These are phyloP conservation scores for Molanna angustata DNA, from an alignment of 2,888 invertebrate genomes.

Conservation along the genomic window DNA sequence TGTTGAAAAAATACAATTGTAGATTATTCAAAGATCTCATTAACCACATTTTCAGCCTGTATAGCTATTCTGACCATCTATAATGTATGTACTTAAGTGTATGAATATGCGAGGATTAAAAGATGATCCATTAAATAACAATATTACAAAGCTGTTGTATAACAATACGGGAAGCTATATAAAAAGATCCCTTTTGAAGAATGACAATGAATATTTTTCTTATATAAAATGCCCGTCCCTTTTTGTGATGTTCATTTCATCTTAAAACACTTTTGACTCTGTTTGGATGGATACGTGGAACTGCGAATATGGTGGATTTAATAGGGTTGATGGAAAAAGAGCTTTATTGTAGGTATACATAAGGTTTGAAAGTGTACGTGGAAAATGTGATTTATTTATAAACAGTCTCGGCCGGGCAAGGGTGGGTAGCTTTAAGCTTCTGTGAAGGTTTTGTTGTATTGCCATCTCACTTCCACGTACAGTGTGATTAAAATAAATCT, in stretches of 20 bases:
- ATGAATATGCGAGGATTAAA: slow-evolving; percentile 2
- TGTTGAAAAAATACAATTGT: no score
- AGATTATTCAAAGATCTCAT: no score
- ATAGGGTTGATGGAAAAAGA: slow-evolving; percentile 17
- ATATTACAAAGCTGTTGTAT: no score
- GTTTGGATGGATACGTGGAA: neutral
- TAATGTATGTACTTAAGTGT: neutral
- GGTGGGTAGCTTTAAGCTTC: slow-evolving; percentile 10
- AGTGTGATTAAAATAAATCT: neutral
- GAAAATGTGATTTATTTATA: slow-evolving; percentile 33
- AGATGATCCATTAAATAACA: neutral
- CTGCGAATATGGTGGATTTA: slow-evolving; percentile 22
- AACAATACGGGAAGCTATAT: no score
- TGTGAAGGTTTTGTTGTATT: slow-evolving; percentile 12
- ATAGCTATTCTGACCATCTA: no score
- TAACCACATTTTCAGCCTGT: no score
- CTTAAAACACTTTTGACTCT: no score
- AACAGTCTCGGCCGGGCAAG: slow-evolving; percentile 21
- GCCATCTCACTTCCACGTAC: slow-evolving; percentile 14
- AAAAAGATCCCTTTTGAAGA: no score
- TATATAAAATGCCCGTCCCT: no score
- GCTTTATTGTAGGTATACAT: slow-evolving; percentile 12
- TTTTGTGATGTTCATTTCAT: no score
- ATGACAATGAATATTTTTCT: no score
- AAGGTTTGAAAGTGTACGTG: slow-evolving; percentile 26